Conservation (phyloP, 30 jellyfish, hydroid and myxozoan genomes). For the Aurelia sp. region DNA sequence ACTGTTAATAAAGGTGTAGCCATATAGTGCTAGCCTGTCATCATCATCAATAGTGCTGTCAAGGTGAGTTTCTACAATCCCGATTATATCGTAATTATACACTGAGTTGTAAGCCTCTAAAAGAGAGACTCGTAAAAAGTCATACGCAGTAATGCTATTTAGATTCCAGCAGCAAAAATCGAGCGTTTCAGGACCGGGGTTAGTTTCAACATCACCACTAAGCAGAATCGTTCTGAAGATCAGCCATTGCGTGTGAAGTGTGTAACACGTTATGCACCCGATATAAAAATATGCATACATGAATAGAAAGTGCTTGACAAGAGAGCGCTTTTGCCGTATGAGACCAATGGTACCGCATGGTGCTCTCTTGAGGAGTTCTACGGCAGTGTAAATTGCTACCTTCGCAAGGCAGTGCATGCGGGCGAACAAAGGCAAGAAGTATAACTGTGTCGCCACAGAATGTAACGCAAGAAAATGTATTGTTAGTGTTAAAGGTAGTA, state of each 20-base stretch:
- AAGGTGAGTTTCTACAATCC: slow-evolving; percentile 71
- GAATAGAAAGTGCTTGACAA: slow-evolving; percentile 9
- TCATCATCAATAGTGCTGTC: slow-evolving; percentile 64
- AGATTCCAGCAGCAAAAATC: slow-evolving; percentile 65
- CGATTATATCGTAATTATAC: slow-evolving; percentile 58
- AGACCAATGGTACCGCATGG: slow-evolving; percentile 1
- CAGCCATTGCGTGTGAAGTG: slow-evolving; percentile 57
- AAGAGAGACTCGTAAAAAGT: slow-evolving; percentile 18
- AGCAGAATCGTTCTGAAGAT: slow-evolving; percentile 61
- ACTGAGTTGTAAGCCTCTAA: slow-evolving; percentile 50
- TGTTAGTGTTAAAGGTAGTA: slow-evolving; percentile 21
- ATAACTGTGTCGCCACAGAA: slow-evolving; percentile 8
- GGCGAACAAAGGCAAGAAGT: slow-evolving; percentile 29
- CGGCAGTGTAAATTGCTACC: background rate
- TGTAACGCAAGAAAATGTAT: slow-evolving; percentile 5
- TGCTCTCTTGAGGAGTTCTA: slow-evolving; percentile 16
- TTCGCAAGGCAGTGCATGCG: slow-evolving; percentile 23
- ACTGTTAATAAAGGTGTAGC: slow-evolving; percentile 47
- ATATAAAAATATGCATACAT: slow-evolving; percentile 15
- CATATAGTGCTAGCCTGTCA: slow-evolving; percentile 51
- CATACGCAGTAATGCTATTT: slow-evolving; percentile 55
- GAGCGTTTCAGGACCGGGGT: slow-evolving; percentile 73
- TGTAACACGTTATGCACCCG: slow-evolving; percentile 52
- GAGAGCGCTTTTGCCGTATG: background rate
- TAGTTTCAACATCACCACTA: slow-evolving; percentile 72